Conservation (phyloP, 2,113 vertebrate genomes). For the Osmerus eperlanus region DNA sequence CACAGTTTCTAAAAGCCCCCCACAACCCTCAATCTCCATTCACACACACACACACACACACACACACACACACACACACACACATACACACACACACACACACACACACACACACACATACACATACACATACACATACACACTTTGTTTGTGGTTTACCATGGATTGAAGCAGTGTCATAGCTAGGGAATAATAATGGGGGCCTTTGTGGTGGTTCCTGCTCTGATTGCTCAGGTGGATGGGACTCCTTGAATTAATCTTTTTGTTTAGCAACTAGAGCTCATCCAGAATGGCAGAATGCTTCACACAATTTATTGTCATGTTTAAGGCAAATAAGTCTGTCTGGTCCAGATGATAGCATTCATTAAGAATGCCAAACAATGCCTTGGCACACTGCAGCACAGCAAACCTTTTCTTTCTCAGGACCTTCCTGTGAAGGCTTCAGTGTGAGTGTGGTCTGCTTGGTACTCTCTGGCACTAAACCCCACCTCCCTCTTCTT, state of each 20-base stretch:
- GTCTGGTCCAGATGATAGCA: constrained; percentile 73
- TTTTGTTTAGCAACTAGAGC: constrained; percentile 56
- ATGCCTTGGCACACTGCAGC: constrained; percentile 68
- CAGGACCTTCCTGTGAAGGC: constrained; percentile 56
- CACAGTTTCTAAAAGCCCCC: neutral
- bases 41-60: neutral
- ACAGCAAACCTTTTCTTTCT: constrained; percentile 69
- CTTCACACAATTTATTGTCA: constrained; percentile 70
- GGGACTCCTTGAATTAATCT: constrained; percentile 60
- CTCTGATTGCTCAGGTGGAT: constrained; percentile 68
- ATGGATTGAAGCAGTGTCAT: neutral
- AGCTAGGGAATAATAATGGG: neutral
- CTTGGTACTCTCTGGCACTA: constrained; percentile 49
- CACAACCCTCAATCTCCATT: neutral
- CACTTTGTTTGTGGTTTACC: neutral
- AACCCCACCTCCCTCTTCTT: constrained; percentile 36
- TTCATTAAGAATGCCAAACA: constrained; percentile 78
- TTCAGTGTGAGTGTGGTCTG: constrained; percentile 53
- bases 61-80: too few relatives aligned
- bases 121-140: neutral
- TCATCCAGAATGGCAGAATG: constrained; percentile 51
- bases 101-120: neutral
- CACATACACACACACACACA: neutral
- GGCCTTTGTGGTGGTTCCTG: constrained; percentile 44
- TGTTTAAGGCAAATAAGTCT: constrained; percentile 89